Percentiles rank a stretch among this genome's conserved stretches.
These are phyloP conservation scores for Ophion costatus DNA, from an alignment of 2,888 invertebrate genomes.

Conservation along the genomic window DNA sequence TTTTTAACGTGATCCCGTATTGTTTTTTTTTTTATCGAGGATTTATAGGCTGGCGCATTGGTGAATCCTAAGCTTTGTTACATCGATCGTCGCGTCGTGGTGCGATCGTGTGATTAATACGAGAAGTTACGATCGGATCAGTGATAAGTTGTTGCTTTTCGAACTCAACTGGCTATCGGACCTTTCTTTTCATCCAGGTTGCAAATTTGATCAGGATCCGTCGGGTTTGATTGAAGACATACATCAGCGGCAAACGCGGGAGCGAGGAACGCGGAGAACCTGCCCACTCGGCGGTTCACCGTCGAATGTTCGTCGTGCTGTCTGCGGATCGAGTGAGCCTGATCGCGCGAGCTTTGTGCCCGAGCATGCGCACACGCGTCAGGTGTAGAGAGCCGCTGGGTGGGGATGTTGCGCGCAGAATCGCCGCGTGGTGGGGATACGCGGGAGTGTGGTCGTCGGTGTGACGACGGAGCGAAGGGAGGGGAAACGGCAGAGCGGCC, in stretches of 20 bases:
- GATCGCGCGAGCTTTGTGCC: constrained; percentile 12
- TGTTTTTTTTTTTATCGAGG: background rate
- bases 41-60: too few relatives aligned
- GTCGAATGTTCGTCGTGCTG: constrained; percentile 19
- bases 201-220: too few relatives aligned
- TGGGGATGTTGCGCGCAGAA: constrained; percentile 48
- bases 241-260: too few relatives aligned
- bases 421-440: constrained; percentile 8
- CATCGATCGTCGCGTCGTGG: too few relatives aligned
- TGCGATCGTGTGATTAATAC: background rate
- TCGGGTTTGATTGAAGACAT: too few relatives aligned
- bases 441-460: constrained; percentile 18
- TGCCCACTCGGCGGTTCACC: constrained; percentile 24
- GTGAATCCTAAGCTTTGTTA: too few relatives aligned
- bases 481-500: constrained; percentile 36
- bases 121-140: background rate
- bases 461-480: constrained; percentile 49
- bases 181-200: too few relatives aligned
- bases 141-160: too few relatives aligned
- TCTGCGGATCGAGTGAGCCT: constrained; percentile 50
- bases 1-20: background rate
- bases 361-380: constrained; percentile 72
- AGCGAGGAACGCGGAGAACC: background rate
- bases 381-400: constrained; percentile 63
- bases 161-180: too few relatives aligned